Evolutionary conservation across 37 sponge, comb jelly and placozoan genomes (phyloP).

Genomic region (Hexactinellida sp.): DNA sequence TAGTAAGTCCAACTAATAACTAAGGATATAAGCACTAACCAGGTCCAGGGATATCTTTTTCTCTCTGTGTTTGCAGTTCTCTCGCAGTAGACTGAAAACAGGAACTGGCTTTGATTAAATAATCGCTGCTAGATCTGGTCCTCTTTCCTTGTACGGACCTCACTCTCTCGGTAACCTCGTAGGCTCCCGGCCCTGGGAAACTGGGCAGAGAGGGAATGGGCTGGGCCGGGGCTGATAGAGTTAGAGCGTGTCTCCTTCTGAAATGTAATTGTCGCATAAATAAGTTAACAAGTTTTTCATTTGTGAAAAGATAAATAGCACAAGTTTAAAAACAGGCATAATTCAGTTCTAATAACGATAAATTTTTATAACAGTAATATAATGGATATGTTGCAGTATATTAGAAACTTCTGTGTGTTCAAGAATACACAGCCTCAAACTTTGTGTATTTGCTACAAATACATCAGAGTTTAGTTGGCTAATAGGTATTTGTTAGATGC

Average conservation of each 20-base stretch:
- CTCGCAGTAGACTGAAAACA: neutral
- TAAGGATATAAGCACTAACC: neutral
- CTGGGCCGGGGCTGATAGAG: neutral
- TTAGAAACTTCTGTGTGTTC: too few species aligned
- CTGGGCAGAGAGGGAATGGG: neutral
- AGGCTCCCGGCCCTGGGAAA: neutral
- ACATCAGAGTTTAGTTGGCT: too few species aligned
- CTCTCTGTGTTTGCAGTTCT: neutral
- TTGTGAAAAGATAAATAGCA: too few species aligned
- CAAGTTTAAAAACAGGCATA: too few species aligned
- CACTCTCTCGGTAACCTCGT: neutral
- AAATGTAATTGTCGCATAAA: too few species aligned
- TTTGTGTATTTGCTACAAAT: too few species aligned
- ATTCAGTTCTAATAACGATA: too few species aligned
- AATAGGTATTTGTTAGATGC: too few species aligned
- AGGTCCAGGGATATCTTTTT: neutral
- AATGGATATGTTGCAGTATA: too few species aligned
- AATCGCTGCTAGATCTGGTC: neutral
- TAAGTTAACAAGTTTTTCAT: too few species aligned
- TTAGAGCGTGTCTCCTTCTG: neutral
- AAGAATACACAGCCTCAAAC: too few species aligned
- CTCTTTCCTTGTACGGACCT: neutral
- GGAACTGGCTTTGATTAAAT: neutral
- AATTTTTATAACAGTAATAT: too few species aligned
- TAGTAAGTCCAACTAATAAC: neutral